A percentile compares a stretch with the other conserved stretches of the same genome.
Conservation (phyloP, 2,113 vertebrate genomes). For the Indicator maculatus region DNA sequence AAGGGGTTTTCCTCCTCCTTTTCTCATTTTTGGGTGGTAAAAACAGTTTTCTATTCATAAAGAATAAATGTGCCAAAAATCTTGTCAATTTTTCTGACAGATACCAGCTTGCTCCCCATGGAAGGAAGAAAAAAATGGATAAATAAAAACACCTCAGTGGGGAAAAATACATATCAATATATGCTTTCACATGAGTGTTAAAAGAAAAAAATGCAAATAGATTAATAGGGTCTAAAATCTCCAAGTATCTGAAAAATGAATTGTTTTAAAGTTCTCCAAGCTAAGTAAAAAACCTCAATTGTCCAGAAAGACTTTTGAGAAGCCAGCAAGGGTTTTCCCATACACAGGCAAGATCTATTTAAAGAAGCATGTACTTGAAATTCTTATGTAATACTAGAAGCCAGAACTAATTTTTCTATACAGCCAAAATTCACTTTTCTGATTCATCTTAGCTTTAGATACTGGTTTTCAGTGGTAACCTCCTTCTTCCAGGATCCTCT, state of each 20-base stretch:
- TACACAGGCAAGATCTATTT: background rate
- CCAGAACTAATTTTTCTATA: background rate
- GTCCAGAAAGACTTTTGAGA: background rate
- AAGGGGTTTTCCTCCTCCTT: accelerated
- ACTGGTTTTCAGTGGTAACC: background rate
- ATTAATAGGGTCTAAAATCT: background rate
- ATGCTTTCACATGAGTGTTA: background rate
- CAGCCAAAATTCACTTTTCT: background rate
- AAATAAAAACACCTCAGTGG: too few species aligned
- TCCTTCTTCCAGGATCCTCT: background rate
- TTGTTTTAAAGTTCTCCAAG: background rate
- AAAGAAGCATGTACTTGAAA: background rate
- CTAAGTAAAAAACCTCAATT: background rate
- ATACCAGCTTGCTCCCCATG: too few species aligned
- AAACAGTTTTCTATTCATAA: conserved; percentile 5
- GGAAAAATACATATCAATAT: background rate
- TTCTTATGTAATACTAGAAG: background rate
- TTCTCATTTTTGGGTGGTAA: background rate
- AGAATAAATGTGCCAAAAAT: conserved; percentile 28
- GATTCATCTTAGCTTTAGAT: background rate
- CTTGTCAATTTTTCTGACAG: conserved; percentile 1
- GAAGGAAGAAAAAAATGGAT: too few species aligned
- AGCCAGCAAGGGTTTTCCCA: background rate
- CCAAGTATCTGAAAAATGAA: background rate
- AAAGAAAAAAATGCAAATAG: background rate